These are phyloP conservation scores for Trogon surrucura DNA, from an alignment of 2,113 vertebrate species.

Conservation along the genomic window DNA sequence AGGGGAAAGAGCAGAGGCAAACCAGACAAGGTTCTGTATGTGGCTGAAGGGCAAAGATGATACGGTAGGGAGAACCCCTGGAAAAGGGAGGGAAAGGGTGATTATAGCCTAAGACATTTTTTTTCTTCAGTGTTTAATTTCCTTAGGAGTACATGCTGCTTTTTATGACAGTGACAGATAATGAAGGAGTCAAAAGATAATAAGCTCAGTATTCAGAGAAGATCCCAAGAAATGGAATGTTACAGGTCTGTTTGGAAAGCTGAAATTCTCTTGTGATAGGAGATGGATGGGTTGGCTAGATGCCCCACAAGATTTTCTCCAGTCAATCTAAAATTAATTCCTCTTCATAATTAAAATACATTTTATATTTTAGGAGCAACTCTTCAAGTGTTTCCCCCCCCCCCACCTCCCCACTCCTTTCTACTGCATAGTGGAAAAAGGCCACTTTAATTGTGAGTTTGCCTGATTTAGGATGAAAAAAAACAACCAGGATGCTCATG, in stretches of 20 bases:
- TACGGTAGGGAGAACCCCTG: background rate
- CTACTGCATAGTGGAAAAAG: background rate
- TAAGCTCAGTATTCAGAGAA: background rate
- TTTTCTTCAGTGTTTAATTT: conserved; percentile 11
- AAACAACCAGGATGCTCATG: background rate
- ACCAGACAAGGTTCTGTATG: background rate
- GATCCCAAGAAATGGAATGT: conserved; percentile 17
- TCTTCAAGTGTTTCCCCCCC: background rate
- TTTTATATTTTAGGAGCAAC: conserved; percentile 39
- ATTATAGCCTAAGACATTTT: conserved; percentile 1
- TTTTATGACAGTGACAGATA: conserved; percentile 61
- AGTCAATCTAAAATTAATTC: conserved; percentile 65
- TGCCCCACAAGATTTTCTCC: conserved; percentile 47
- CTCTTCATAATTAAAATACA: conserved; percentile 59
- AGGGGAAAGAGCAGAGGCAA: background rate
- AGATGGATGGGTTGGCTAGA: conserved; percentile 60
- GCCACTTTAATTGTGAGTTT: conserved; percentile 24
- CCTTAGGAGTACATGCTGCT: conserved; percentile 29
- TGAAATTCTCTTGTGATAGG: conserved; percentile 51
- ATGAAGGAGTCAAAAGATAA: conserved; percentile 46
- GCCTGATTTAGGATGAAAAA: background rate
- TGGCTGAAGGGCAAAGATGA: conserved; percentile 26
- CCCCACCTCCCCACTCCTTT: background rate
- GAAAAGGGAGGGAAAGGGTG: background rate
- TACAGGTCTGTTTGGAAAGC: conserved; percentile 49